Conservation (phyloP, 2,888 invertebrate genomes). For the Quadroppia sp. region DNA sequence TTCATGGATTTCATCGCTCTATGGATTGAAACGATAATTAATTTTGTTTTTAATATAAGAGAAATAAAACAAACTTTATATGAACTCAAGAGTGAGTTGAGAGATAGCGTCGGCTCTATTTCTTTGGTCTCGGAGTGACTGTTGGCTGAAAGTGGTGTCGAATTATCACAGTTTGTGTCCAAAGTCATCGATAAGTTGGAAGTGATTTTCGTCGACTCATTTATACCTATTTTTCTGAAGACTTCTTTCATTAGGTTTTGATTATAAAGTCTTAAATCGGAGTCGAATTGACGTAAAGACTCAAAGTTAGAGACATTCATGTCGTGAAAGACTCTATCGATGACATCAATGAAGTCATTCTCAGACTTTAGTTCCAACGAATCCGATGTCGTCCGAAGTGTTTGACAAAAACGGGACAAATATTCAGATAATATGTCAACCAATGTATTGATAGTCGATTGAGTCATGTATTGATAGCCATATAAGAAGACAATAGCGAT, state of each 20-base stretch:
- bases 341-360: slow-evolving; percentile 30
- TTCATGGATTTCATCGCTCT: slow-evolving; percentile 1
- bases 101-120: slow-evolving; percentile 1
- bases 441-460: slow-evolving; percentile 22
- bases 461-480: neutral
- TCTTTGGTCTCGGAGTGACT: neutral
- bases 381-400: neutral
- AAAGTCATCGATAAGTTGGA: neutral
- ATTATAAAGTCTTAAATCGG: neutral
- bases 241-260: slow-evolving; percentile 21
- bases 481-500: neutral
- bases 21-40: neutral
- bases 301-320: slow-evolving; percentile 39
- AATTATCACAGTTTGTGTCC: slow-evolving; percentile 15
- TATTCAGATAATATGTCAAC: slow-evolving; percentile 23
- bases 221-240: slow-evolving; percentile 3
- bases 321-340: slow-evolving; percentile 33
- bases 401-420: slow-evolving; percentile 23
- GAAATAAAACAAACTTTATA: neutral
- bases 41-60: too few species aligned
- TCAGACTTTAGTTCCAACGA: neutral
- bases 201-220: slow-evolving; percentile 12
- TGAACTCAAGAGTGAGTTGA: slow-evolving; percentile 22
- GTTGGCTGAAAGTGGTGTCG: neutral
- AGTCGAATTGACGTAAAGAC: slow-evolving; percentile 25